Base-by-base conservation (phyloP, 2,113 vertebrate genomes). In the Pseudorhombus dupliciocellatus region DNA sequence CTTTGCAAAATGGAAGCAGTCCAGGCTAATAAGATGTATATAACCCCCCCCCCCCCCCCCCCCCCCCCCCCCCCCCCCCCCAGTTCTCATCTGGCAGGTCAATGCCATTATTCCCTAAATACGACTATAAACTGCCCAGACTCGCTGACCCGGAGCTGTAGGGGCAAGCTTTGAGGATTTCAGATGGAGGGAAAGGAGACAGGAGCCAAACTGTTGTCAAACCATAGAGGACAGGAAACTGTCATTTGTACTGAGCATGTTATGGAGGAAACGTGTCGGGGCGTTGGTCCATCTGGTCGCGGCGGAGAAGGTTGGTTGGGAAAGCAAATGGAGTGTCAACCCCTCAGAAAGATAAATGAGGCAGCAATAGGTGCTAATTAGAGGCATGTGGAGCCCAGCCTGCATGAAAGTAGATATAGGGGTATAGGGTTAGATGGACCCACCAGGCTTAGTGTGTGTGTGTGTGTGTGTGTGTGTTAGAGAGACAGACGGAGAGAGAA, bases 321-420 rank as follows among this genome's bases (percentile, higher is more conserved):
- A 91, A 90, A 87, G 90, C 86, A 91, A 91, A 92, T 88, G 66
- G 64, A 84, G 85, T 90, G 90, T 89, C 88, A 90, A 55, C 61
- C 66, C 67, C 54, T 40, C 16, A 88, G 82, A 85, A 91, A 91
- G 90, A 93, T 90, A 87, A 93, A 93, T 88, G 88, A 90, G 90
- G 80, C 85, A 77, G 84, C 84, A 75, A 77, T 87, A 88, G 83
- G 84, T 91, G 84, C 85, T 94, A 93, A 93, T 93, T 91, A 90
- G 87, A 91, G 68, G 69, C 91, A 93, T 89, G 90, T 93, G 91
- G 84, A 85, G 73, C 55, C 73, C 81, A 82, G 65, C 69, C 75
- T 20, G 79, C 80, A 84, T 90, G 89, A 85, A 91, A 90, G 84
- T 79, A 76, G 75, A 89, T 88, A 84, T 74, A 75, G 76, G 67